Percentiles rank a stretch among this genome's conserved stretches.
Evolutionary conservation across 1,140 invertebrate species (phyloP).

Genomic region (Cyphomyrmex costatus): DNA sequence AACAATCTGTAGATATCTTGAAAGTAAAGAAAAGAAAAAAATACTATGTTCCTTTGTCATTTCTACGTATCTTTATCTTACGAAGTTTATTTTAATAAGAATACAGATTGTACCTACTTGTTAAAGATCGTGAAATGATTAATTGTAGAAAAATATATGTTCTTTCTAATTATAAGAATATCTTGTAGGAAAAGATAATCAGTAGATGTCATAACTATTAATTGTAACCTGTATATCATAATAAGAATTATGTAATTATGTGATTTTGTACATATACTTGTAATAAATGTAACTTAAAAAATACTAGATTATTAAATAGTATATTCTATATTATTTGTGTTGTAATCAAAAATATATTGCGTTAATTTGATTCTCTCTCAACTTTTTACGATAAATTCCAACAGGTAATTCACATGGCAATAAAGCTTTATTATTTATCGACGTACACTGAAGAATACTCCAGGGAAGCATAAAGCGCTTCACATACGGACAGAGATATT

Average conservation of each 20-base stretch:
- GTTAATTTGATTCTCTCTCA: not conserved
- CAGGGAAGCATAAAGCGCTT: not conserved
- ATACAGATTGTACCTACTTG: not conserved
- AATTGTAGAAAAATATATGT: constrained; percentile 4
- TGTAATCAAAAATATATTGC: not conserved
- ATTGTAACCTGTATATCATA: not conserved
- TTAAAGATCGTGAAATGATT: not conserved
- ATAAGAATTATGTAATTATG: not conserved
- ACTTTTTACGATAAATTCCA: not conserved
- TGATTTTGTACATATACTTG: not conserved
- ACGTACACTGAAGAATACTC: constrained; percentile 4
- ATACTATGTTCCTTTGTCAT: not conserved
- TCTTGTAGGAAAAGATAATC: not conserved
- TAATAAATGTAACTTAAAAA: no score
- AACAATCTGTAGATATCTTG: not conserved
- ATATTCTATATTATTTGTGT: not conserved
- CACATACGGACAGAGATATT: not conserved
- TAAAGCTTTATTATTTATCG: constrained; percentile 55
- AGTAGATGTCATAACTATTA: constrained; percentile 1
- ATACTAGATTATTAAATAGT: no score
- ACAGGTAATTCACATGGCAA: not conserved
- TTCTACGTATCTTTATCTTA: not conserved
- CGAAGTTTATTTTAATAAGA: not conserved
- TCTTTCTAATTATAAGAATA: constrained; percentile 3
- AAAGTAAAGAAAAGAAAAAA: not conserved